Conservation (phyloP, 2,888 invertebrate genomes). For the Parapristionchus giblindavisi region DNA sequence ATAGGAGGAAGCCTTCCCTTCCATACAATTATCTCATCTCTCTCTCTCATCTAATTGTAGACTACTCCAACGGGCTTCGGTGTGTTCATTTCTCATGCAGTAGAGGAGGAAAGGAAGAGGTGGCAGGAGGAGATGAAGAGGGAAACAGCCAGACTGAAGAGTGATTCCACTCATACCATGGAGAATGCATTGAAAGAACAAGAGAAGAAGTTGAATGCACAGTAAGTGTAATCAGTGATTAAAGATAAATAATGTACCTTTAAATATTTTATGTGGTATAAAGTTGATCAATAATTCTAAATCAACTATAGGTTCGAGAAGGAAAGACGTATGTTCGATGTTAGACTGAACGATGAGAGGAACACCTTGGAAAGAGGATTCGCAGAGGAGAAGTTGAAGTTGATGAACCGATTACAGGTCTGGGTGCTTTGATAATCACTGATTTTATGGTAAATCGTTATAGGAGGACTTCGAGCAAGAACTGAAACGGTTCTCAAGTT, state of each 20-base stretch:
- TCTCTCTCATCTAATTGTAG: not conserved
- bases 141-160: slow-evolving; percentile 32
- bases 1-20: not conserved
- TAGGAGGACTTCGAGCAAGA: slow-evolving; percentile 48
- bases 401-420: slow-evolving; percentile 54
- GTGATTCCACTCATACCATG: slow-evolving; percentile 35
- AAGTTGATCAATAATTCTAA: not conserved
- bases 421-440: not conserved
- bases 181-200: slow-evolving; percentile 44
- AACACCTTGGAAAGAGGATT: slow-evolving; percentile 47
- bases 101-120: slow-evolving; percentile 34
- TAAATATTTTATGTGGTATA: not conserved
- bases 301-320: slow-evolving; percentile 40
- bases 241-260: not conserved
- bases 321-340: slow-evolving; percentile 39
- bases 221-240: not conserved
- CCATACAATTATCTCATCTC: not conserved
- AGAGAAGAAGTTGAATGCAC: slow-evolving; percentile 40
- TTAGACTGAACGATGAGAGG: slow-evolving; percentile 40
- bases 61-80: slow-evolving; percentile 12
- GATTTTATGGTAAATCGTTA: not conserved
- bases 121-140: slow-evolving; percentile 37
- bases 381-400: slow-evolving; percentile 55
- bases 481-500: slow-evolving; percentile 40
- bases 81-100: slow-evolving; percentile 34